These are phyloP conservation scores for Pollenia labialis DNA, from an alignment of 2,888 invertebrate genomes.

Conservation along the genomic window DNA sequence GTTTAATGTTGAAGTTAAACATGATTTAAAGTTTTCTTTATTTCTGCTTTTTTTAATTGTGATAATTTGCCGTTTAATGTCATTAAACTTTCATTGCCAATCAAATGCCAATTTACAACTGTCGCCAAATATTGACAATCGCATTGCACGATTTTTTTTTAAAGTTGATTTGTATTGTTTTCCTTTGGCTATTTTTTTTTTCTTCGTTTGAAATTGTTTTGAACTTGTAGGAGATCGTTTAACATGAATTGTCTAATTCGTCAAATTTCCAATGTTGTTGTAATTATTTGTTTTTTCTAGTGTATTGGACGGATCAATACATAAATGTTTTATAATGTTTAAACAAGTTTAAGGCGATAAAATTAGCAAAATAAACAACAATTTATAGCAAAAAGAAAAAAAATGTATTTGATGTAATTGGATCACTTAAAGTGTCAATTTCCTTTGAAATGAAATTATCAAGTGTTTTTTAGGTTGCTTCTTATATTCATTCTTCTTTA, in stretches of 20 bases:
- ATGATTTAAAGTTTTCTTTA: background rate
- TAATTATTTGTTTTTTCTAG: constrained; percentile 27
- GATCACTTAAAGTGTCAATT: constrained; percentile 61
- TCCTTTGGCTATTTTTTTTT: background rate
- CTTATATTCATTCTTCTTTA: background rate
- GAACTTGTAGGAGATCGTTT: constrained; percentile 67
- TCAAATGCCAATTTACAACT: constrained; percentile 69
- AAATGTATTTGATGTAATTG: constrained; percentile 39
- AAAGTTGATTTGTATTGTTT: constrained; percentile 15
- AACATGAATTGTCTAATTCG: constrained; percentile 73
- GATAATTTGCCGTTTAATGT: constrained; percentile 40
- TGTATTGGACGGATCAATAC: constrained; percentile 49
- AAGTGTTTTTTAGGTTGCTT: background rate
- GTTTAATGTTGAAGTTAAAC: constrained; percentile 6
- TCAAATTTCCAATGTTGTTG: constrained; percentile 64
- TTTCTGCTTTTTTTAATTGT: constrained; percentile 3
- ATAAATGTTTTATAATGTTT: constrained; percentile 47
- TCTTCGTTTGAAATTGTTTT: constrained; percentile 44
- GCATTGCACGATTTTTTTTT: constrained; percentile 9
- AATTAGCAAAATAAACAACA: constrained; percentile 6
- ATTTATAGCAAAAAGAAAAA: background rate
- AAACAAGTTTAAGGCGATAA: constrained; percentile 25
- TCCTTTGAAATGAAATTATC: constrained; percentile 45
- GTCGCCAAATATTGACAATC: constrained; percentile 53
- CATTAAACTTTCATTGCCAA: constrained; percentile 68